Evolutionary conservation across 2,888 invertebrate species (phyloP), one percentile per base, ranked within the genome.

Genomic region (Nemotelus nigrinus): DNA sequence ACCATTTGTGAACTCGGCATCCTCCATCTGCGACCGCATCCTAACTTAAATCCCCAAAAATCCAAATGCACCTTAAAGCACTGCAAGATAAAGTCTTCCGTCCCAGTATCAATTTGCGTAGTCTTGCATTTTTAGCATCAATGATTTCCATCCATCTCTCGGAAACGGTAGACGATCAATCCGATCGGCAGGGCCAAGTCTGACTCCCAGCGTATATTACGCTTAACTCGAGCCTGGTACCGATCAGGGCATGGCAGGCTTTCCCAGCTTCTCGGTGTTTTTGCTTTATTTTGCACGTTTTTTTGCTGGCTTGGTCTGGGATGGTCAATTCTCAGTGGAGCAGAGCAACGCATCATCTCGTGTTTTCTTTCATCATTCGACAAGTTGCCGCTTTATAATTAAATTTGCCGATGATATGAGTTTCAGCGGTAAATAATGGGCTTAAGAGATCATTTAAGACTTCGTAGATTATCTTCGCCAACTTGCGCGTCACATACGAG

Each of bases 341-440:
- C 64, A 45, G 75, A 75, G 44, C 64, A 63, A 70, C 75, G 77
- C 72, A 74, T 77, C 77, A 79, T 79, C 79, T 79, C 78, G 78
- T 79, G 79, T 79, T 79, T 79, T 79, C 79, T 78, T 79, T 79
- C 79, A 79, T 79, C 78, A 78, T 79, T 76, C 74, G 77, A 79
- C 67, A 76, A 77, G 74, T 77, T 65, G 78, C 79, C 79, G 79
- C 79, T 79, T 79, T 79, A 75, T 79, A 79, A 79, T 79, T 79
- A 79, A 79, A 79, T 79, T 79, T 78, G 78, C 79, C 79, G 79
- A 79, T 79, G 79, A 79, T 79, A 79, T 81, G 77, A 81, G 80
- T 80, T 80, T 79, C 80, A 79, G 80, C 76, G 77, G 78, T 79
- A 79, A 79, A 79, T 79, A 79, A 79, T 78, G 77, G 78, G 77